Conservation (phyloP, 2,113 vertebrate genomes). For the Oryzias javanicus region DNA sequence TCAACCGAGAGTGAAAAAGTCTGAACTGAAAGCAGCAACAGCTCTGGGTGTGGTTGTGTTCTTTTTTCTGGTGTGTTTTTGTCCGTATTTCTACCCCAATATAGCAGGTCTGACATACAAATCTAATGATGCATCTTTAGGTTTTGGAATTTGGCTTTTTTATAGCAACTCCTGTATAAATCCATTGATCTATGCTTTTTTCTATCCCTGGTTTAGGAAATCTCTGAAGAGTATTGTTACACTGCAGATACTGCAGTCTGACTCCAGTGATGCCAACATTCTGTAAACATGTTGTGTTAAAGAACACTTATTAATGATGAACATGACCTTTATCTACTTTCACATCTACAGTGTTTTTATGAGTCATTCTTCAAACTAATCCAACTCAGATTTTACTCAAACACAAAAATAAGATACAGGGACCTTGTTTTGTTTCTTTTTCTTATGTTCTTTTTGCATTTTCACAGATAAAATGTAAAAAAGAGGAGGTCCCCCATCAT, state of each 20-base stretch:
- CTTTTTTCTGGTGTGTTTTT: neutral
- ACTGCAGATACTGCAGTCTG: conserved; percentile 24
- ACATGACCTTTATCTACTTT: no score
- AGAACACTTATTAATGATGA: rapidly evolving
- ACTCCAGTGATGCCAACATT: conserved; percentile 12
- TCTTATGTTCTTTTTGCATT: no score
- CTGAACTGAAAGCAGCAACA: neutral
- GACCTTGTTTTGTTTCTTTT: no score
- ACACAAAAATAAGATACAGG: no score
- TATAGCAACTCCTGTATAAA: conserved; percentile 38
- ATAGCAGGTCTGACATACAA: neutral
- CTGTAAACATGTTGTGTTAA: neutral
- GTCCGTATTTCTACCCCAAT: neutral
- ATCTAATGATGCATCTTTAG: neutral
- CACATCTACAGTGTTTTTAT: no score
- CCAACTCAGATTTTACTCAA: no score
- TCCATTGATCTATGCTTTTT: conserved; percentile 28
- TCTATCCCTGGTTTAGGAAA: conserved; percentile 44
- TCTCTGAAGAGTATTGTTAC: conserved; percentile 20
- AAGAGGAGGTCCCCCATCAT: no score
- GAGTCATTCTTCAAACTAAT: no score
- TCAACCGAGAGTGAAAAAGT: neutral
- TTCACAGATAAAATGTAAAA: no score
- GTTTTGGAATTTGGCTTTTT: neutral
- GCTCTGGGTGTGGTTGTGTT: neutral